Percentiles rank a stretch among this genome's conserved stretches.
Evolutionary conservation across 2,113 vertebrate genomes (phyloP).

Genomic region (Notiomystis cincta): DNA sequence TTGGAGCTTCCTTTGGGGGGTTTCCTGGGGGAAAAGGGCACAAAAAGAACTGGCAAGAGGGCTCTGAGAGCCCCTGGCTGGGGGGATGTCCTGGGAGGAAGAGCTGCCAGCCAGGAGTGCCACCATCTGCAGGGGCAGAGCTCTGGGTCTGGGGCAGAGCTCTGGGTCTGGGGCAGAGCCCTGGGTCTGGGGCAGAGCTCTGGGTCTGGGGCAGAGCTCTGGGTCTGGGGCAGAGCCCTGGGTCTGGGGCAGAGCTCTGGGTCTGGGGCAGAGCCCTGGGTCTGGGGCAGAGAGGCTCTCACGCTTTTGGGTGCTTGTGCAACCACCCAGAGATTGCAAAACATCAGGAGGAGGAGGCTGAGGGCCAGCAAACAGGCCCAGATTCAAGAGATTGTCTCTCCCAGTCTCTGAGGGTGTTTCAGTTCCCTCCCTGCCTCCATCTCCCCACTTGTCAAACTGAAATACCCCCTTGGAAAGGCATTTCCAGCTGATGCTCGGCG

Average conservation of each 20-base stretch:
- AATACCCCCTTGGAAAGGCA: background rate
- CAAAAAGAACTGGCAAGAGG: background rate
- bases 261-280: background rate
- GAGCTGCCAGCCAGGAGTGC: background rate
- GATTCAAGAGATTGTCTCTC: background rate
- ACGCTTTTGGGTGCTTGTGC: background rate
- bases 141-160: background rate
- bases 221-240: too few relatives aligned
- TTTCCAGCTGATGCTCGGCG: background rate
- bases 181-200: background rate
- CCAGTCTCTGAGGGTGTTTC: background rate
- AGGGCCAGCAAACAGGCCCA: background rate
- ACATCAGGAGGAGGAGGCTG: background rate
- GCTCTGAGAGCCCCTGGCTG: background rate
- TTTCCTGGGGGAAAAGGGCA: background rate
- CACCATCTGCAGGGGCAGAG: background rate
- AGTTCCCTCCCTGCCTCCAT: background rate
- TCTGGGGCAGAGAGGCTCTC: background rate
- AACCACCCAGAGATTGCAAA: background rate
- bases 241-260: background rate
- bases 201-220: background rate
- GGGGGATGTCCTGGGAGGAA: background rate
- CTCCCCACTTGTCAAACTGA: background rate
- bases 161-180: background rate
- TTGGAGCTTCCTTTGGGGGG: background rate